Evolutionary conservation across 2,797 vertebrate genomes (phyloP), one percentile per base, ranked within the genome.

Genomic region (Enteromius afrohamiltoni): DNA sequence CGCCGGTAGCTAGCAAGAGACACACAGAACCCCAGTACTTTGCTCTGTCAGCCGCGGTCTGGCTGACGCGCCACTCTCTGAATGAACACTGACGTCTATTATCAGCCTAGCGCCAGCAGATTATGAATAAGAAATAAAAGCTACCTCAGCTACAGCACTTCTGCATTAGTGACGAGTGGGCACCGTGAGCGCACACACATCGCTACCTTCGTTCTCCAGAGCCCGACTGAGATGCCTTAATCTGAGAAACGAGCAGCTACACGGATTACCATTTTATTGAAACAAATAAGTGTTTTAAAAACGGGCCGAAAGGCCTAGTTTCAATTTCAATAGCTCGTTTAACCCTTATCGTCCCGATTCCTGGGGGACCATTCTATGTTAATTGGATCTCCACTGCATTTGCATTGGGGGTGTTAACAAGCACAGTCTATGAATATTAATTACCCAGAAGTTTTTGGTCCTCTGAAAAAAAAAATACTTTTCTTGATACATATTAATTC

Each of bases 121-220:
- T 95, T 94, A 97, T 97, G 95, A 98, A 98, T 97, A 97, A 98
- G 94, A 96, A 94, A 97, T 97, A 95, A 93, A 94, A 95, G 94
- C 90, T 91, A 91, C 94, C 93, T 93, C 94, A 90, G 89, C 92
- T 92, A 96, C 96, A 96, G 93, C 92, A 88, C 93, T 96, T 96
- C 94, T 93, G 95, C 96, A 96, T 97, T 96, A 97, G 94, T 85
- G 62, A 77, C 45, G 75, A 58, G 69, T 53, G 70, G 78, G 53
- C 82, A n/a, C 19, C 37, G 51, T 16, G 26, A 79, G 60, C 65
- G 78, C 68, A 82, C 80, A 78, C 62, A 79, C 73, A 87, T 89
- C 85, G 86, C 85, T 85, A 90, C 91, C 90, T 91, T 90, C 88
- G 88, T 89, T 87, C 91, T 89, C 79, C 87, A 80, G 86, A 88